phyloP scores from a whole-genome alignment of 2,113 vertebrate species.

The Apodemus speciosus region DNA sequence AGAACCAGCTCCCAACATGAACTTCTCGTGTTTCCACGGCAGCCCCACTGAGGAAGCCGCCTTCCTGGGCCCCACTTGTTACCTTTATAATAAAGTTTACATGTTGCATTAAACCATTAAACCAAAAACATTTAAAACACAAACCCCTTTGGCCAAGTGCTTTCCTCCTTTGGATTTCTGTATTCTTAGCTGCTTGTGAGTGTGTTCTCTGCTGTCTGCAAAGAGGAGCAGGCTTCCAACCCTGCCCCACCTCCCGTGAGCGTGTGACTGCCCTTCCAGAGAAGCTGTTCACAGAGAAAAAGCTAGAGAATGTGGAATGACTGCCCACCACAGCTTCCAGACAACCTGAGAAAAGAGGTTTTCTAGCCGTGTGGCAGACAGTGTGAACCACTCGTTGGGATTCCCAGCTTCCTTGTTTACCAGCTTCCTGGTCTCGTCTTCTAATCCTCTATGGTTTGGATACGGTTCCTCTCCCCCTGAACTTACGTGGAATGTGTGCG shows the following conservation, averaged over 20 bases:
- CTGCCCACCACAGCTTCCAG: background rate
- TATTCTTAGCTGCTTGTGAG: background rate
- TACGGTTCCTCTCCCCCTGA: background rate
- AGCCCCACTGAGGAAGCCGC: background rate
- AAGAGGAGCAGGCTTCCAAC: background rate
- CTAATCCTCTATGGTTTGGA: background rate
- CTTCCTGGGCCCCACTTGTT: background rate
- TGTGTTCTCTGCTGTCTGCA: background rate
- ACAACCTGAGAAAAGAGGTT: background rate
- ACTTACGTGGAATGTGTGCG: background rate
- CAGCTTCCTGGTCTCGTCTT: background rate
- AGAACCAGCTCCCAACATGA: no score
- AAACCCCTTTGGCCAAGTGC: background rate
- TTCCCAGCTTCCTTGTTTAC: background rate
- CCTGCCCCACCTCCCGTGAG: background rate
- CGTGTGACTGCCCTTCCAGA: background rate
- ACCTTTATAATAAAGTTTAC: background rate
- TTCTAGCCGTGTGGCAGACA: background rate
- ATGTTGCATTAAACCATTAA: background rate
- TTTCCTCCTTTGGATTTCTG: background rate
- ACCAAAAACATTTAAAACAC: background rate
- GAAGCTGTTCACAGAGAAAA: background rate
- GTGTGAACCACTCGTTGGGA: background rate
- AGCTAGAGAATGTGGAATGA: background rate
- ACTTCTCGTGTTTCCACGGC: background rate